Conservation (phyloP, 2,888 invertebrate species). For the Gibbula magus region DNA sequence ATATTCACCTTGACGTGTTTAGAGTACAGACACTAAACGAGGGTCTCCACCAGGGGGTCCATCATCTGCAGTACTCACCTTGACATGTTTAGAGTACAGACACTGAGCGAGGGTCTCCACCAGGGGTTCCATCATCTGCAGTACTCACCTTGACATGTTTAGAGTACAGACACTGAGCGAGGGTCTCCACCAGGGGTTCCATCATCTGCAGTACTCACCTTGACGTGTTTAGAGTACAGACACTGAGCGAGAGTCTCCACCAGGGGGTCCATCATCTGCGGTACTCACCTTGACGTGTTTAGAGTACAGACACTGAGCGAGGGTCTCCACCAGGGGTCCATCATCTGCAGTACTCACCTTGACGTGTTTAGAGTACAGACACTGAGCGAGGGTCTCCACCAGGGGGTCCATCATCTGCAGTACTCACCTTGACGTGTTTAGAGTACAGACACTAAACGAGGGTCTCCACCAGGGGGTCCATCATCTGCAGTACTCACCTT, state of each 20-base stretch:
- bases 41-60: too few species aligned
- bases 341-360: conserved; percentile 72
- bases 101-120: conserved; percentile 85
- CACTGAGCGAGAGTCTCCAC: conserved; percentile 85
- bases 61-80: too few species aligned
- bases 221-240: conserved; percentile 86
- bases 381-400: conserved; percentile 83
- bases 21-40: too few species aligned
- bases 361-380: conserved; percentile 87
- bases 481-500: conserved; percentile 68
- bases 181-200: conserved; percentile 84
- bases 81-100: conserved; percentile 86
- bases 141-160: conserved; percentile 81
- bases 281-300: conserved; percentile 80
- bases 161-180: conserved; percentile 83
- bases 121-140: conserved; percentile 84
- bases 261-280: conserved; percentile 84
- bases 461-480: too few species aligned
- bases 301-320: conserved; percentile 83
- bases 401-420: conserved; percentile 84
- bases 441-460: not conserved
- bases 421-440: too few species aligned
- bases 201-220: conserved; percentile 76
- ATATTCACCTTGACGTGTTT: too few species aligned
- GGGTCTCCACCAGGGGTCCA: conserved; percentile 86